Evolutionary conservation across 1,140 invertebrate species (phyloP).

Genomic region (Ips typographus): DNA sequence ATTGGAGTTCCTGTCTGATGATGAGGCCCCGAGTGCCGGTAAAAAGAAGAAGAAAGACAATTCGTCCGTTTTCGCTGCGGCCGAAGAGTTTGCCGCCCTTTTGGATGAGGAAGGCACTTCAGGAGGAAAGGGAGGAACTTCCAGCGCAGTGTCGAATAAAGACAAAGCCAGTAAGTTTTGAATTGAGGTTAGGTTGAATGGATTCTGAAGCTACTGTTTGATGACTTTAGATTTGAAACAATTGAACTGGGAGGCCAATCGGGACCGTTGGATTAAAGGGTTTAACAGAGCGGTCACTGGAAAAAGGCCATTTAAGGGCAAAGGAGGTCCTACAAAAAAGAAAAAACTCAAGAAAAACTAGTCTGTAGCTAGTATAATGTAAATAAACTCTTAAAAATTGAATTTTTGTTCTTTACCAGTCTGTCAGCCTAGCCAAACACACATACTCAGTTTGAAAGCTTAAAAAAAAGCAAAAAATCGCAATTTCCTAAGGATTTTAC

Average conservation of each 20-base stretch:
- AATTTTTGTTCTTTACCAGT: no score
- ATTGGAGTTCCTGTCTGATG: constrained; percentile 40
- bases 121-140: constrained; percentile 45
- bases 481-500: no score
- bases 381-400: no score
- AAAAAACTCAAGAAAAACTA: background rate
- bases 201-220: background rate
- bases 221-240: constrained; percentile 46
- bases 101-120: constrained; percentile 50
- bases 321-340: background rate
- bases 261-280: constrained; percentile 48
- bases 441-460: no score
- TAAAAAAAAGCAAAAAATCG: no score
- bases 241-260: constrained; percentile 49
- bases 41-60: constrained; percentile 38
- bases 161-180: constrained; percentile 49
- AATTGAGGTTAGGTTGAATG: background rate
- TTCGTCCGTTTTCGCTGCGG: constrained; percentile 48
- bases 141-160: constrained; percentile 46
- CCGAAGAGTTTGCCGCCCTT: constrained; percentile 51
- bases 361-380: no score
- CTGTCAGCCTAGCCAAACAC: no score
- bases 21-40: constrained; percentile 31
- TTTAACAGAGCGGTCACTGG: constrained; percentile 40
- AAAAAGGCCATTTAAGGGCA: background rate